A percentile compares a stretch with the other conserved stretches of the same genome.
Conservation (phyloP, 2,797 vertebrate species). For the Premnoplex brunnescens region DNA sequence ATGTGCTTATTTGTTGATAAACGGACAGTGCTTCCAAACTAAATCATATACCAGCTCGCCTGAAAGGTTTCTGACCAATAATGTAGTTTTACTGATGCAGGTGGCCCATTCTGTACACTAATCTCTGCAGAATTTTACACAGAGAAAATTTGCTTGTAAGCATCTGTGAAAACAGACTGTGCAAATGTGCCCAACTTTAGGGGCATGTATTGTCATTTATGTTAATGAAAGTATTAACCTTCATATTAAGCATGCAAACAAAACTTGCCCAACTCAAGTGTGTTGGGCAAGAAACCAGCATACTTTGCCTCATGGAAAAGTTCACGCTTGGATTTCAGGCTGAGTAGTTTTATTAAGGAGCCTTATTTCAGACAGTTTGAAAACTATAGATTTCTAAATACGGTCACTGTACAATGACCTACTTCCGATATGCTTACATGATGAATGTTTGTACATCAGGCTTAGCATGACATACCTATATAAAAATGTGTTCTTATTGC, state of each 20-base stretch:
- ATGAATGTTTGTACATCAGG: constrained; percentile 16
- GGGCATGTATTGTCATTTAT: not conserved
- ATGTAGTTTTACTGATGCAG: not conserved
- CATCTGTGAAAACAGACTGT: not conserved
- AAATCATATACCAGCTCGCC: not conserved
- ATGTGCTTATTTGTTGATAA: constrained; percentile 3
- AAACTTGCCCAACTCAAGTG: not conserved
- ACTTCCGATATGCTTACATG: not conserved
- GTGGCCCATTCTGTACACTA: not conserved
- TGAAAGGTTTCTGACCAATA: not conserved
- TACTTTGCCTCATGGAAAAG: not conserved
- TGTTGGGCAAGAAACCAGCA: not conserved
- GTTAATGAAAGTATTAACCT: not conserved
- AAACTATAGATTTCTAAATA: not conserved
- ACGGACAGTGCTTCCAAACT: not conserved
- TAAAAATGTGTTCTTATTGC: constrained; percentile 29
- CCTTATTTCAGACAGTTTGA: not conserved
- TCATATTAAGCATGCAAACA: not conserved
- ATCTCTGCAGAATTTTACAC: not conserved
- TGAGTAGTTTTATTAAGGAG: not conserved
- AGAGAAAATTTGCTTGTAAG: not conserved
- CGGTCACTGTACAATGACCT: not conserved
- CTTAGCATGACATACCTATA: constrained; percentile 52
- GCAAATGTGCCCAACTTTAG: not conserved
- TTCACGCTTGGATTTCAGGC: not conserved